These are phyloP conservation scores for Danionella cerebrum DNA, from an alignment of 2,113 vertebrate species.

Conservation along the genomic window DNA sequence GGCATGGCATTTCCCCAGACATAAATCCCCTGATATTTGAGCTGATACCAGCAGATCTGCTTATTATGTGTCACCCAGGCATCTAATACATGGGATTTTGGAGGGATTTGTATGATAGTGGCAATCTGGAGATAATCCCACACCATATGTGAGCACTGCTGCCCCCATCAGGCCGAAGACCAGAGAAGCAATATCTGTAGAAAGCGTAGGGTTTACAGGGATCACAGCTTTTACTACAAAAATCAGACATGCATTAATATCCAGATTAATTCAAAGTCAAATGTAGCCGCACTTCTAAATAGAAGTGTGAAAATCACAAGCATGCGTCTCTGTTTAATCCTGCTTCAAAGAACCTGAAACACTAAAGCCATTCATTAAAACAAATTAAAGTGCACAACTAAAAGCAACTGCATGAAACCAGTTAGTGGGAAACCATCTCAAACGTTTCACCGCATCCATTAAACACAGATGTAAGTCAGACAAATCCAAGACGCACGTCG, in stretches of 20 bases:
- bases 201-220: background rate
- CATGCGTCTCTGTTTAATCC: background rate
- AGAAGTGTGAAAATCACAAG: background rate
- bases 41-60: background rate
- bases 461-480: background rate
- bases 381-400: background rate
- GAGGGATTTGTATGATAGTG: background rate
- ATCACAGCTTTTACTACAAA: background rate
- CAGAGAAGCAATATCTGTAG: background rate
- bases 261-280: background rate
- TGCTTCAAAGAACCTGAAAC: background rate
- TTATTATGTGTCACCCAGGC: background rate
- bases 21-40: background rate
- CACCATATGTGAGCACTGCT: constrained; percentile 33
- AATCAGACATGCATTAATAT: background rate
- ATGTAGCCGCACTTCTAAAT: background rate
- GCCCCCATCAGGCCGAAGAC: constrained; percentile 41
- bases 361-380: constrained; percentile 22
- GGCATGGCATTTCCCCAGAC: background rate
- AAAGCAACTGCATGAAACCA: background rate
- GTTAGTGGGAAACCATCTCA: background rate
- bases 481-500: no score
- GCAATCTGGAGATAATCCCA: background rate
- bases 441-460: background rate
- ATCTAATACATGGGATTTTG: background rate